phyloP scores from a whole-genome alignment of 2,797 vertebrate species.

The Myoxocephalus aenaeus region DNA sequence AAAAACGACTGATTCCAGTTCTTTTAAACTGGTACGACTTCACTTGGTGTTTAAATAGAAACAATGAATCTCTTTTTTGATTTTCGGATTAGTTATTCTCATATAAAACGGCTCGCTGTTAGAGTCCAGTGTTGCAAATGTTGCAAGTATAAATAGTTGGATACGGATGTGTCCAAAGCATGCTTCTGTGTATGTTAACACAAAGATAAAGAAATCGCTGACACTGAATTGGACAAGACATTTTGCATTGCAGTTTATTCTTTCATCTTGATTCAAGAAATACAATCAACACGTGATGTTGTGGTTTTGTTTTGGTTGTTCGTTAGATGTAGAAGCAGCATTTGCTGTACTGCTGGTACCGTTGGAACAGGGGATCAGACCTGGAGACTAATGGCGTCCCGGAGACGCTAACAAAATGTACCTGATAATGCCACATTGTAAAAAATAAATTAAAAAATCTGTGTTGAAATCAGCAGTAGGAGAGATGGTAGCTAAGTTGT shows the following conservation, averaged over 20 bases:
- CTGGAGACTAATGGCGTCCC: no score
- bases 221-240: not conserved
- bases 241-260: not conserved
- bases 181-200: not conserved
- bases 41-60: not conserved
- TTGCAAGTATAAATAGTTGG: not conserved
- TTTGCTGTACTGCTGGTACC: not conserved
- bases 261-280: not conserved
- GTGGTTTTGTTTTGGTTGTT: not conserved
- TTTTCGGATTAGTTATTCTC: not conserved
- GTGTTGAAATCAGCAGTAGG: no score
- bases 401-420: no score
- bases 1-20: not conserved
- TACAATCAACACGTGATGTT: not conserved
- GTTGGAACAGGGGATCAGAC: no score
- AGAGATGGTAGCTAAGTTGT: no score
- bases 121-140: not conserved
- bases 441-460: no score
- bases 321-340: not conserved
- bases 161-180: not conserved
- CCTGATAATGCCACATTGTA: no score
- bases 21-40: not conserved
- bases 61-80: not conserved
- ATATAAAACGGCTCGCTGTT: not conserved
- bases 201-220: not conserved